Evolutionary conservation across 35 echinoderm and acorn worm genomes (phyloP).

Genomic region (Strongylocentrotus purpuratus): DNA sequence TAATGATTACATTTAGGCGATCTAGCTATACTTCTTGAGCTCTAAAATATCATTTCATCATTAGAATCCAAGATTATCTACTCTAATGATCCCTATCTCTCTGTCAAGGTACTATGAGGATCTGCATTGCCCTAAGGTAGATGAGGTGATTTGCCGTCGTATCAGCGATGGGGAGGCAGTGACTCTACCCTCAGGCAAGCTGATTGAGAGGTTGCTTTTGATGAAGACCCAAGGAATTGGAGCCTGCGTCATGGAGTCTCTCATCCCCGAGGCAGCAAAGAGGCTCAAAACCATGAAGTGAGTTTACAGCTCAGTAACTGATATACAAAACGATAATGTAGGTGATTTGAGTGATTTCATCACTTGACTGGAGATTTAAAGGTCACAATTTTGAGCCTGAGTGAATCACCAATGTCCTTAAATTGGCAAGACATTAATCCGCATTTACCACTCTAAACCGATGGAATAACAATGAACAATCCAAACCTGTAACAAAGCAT

Average conservation of each 20-base stretch:
- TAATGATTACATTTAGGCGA: background rate
- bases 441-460: no score
- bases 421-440: no score
- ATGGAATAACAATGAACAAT: background rate
- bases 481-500: background rate
- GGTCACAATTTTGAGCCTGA: no score
- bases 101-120: conserved; percentile 88
- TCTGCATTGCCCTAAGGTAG: conserved; percentile 69
- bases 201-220: conserved; percentile 89
- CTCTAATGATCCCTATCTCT: background rate
- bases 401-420: no score
- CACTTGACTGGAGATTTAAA: no score
- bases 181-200: conserved; percentile 78
- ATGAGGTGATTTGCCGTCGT: conserved; percentile 62
- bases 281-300: conserved; percentile 70
- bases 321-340: background rate
- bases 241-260: conserved; percentile 30
- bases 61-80: background rate
- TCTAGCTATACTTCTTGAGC: background rate
- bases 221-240: conserved; percentile 13
- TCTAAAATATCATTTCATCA: background rate
- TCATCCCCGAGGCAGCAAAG: conserved; percentile 59
- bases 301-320: conserved; percentile 8
- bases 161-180: conserved; percentile 65
- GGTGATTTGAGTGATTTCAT: no score